Base-by-base conservation (phyloP, 2,888 invertebrate species). In the Halictus quadricinctus region DNA sequence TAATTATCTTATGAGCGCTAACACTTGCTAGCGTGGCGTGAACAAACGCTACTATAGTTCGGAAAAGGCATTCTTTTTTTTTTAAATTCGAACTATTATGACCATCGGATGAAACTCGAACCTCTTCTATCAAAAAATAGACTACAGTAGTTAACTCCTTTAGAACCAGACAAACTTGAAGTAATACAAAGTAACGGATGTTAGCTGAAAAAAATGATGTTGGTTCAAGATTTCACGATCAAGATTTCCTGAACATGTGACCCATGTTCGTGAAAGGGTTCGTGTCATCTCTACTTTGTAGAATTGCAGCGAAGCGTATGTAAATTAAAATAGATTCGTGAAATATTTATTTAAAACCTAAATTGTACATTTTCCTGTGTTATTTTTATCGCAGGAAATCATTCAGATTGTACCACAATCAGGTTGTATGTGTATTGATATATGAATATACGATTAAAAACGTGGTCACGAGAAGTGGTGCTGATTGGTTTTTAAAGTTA, bases 401-500 rank as follows among this genome's bases (percentile, higher is more conserved):
- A 29, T 29, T 60, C 25, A 36, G 36, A 36, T 66, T 36, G 15
- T 18, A 66, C 29, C 1, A 66, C 8, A 36, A 66, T 36, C 8
- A 29, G 3, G 6, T 29, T 64, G 64, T 5, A 36, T 13, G 8
- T 18, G 64, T 21, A 18, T 29, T 29, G 76, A 43, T 66, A 75
- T 7, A 12, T 36, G 29, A 36, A 48, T 48, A 21, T 81, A 78
- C 70, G 43, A 81, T 84, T 79, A 21, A 84, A 79, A 86, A 79
- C 36, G 13, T 72, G 50, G 76, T 12, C 36, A 46, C 18, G n/a
- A 25, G 60, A 70, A 58, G 13, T 48, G 43, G 18, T 41, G 10
- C 25, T 13, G 66, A 25, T n/a, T 18, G 15, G 72, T 70, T 79
- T 76, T 41, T 69, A 82, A n/a, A 81, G 89, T 87, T 79, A 91